Evolutionary conservation across 2,113 vertebrate species (phyloP), one percentile per base, ranked within the genome.

Genomic region (Zootoca vivipara): DNA sequence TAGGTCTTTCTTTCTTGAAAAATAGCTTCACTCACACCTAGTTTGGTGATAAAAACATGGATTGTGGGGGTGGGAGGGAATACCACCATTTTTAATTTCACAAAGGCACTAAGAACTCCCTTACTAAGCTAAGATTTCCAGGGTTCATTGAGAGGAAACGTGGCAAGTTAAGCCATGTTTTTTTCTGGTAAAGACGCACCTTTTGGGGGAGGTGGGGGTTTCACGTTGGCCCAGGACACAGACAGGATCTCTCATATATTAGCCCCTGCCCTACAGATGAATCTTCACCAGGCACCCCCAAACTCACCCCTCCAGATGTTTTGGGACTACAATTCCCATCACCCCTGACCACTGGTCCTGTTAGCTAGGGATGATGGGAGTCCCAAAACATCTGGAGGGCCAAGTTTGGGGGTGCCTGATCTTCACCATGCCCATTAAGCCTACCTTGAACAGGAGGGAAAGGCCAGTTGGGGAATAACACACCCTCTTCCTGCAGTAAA

Each of bases 401-500:
- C 10, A 9, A 52, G 46, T 12, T 52, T 52, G 3, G 46, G 46
- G 46, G 10, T 52, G 10, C 0, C 10, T 52, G 46, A 3, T 38
- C 30, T 24, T 40, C 7, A 12, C 28, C 15, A 72, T 62, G 33
- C 9, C 15, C 30, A 82, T 15, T 7, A 4, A 12, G 16, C 3
- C 15, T 18, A 52, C 18, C 22, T 10, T 12, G 35, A 81, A 30
- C 38, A 58, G 40, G 4, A 35, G 28, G 12, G 10, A 40, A 52
- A 67, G 10, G 35, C 78, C 18, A 77, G 28, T 28, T 15, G 33
- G 9, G 65, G 15, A 30, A 80, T 52, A 52, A 24, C 12, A 30
- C 15, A 33, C 20, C 7, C 9, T 15, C 18, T 33, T 2, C 1
- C 15, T 2, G 1, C 7, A 16, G 15, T 3, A 64, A n/a, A 65